Evolutionary conservation across 2,888 invertebrate genomes (phyloP).

Genomic region (Cryptocephalus primarius): DNA sequence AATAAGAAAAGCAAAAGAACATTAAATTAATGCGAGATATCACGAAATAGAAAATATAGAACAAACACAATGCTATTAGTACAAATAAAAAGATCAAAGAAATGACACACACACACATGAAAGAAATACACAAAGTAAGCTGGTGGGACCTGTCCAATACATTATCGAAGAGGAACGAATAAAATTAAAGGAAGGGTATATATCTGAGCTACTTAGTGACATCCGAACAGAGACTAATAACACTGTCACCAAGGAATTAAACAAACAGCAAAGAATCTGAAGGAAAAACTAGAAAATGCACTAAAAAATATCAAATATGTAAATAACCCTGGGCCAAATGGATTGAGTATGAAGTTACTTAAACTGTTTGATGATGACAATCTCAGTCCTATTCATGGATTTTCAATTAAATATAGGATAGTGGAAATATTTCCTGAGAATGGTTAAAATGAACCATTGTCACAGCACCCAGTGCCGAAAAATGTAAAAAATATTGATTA

Average conservation of each 20-base stretch:
- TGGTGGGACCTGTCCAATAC: neutral
- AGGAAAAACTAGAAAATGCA: neutral
- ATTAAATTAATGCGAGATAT: neutral
- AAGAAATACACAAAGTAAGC: neutral
- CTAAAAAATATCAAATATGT: neutral
- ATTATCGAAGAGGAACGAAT: neutral
- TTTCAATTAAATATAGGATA: neutral
- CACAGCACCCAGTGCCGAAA: neutral
- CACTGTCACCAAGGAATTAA: no score
- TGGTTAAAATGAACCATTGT: no score
- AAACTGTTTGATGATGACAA: neutral
- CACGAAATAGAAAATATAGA: neutral
- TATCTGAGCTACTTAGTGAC: neutral
- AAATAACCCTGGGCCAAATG: neutral
- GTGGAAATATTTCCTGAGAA: no score
- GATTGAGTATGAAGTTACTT: neutral
- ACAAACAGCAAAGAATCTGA: no score
- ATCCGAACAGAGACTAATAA: no score
- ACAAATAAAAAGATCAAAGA: neutral
- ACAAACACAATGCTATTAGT: neutral
- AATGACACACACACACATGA: neutral
- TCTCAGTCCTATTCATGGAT: neutral
- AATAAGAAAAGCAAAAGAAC: neutral
- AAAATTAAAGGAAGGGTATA: neutral
- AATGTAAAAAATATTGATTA: neutral